These are phyloP conservation scores for Kryphioiulus occultus DNA, from an alignment of 2,888 invertebrate species.

Conservation along the genomic window DNA sequence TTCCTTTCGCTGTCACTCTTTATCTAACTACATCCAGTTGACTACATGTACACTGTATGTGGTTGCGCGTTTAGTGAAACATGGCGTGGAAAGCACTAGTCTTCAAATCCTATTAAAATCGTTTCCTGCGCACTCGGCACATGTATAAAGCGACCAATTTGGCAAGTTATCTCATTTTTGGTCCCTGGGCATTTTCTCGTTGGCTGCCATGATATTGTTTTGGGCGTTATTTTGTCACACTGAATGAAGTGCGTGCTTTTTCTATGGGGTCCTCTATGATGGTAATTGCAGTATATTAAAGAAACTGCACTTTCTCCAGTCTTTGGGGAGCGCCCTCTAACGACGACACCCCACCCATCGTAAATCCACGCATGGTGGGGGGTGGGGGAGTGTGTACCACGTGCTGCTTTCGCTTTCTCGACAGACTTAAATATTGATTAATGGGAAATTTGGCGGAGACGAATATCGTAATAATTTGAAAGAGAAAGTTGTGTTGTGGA, in stretches of 20 bases:
- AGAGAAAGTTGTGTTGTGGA: conserved; percentile 42
- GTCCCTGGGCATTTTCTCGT: conserved; percentile 10
- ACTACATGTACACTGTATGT: too few relatives aligned
- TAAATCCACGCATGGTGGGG: not conserved
- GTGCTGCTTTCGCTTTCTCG: not conserved
- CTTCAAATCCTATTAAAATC: not conserved
- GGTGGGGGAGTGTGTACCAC: not conserved
- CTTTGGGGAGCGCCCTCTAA: not conserved
- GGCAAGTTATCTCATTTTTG: not conserved
- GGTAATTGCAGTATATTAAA: conserved; percentile 30
- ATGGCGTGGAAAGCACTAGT: not conserved
- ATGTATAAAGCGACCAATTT: not conserved
- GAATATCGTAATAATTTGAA: conserved; percentile 41
- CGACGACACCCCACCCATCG: conserved; percentile 17
- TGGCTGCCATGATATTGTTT: conserved; percentile 14
- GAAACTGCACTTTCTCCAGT: not conserved
- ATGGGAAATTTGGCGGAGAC: conserved; percentile 28
- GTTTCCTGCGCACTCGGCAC: not conserved
- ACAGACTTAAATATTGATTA: conserved; percentile 48
- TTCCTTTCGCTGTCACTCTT: too few relatives aligned
- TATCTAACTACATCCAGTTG: too few relatives aligned
- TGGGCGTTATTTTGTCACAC: conserved; percentile 24
- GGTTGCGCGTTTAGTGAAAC: not conserved
- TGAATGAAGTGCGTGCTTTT: conserved; percentile 19
- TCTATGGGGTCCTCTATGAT: not conserved